Base-by-base conservation (phyloP, 1,140 invertebrate genomes). In the Vanessa tameamea region DNA sequence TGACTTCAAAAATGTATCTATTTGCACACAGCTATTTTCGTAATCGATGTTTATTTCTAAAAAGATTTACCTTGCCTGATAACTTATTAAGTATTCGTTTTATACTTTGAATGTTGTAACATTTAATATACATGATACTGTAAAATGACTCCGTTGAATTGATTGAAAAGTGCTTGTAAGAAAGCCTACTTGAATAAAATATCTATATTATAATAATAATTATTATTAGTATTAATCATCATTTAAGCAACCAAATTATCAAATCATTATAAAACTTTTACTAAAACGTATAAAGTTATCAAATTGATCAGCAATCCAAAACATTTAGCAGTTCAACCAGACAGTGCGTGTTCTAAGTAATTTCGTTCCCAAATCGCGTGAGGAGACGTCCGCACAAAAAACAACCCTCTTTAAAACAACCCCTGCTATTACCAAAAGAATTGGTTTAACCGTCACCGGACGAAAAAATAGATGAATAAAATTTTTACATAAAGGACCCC, bases 361-460 rank as follows among this genome's bases (percentile, higher is more conserved):
- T 87, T 90, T 88, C 67, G 79, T 72, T 69, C 69, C 61, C 64
- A 83, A 88, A 82, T 89, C 82, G 87, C 89, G 89, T 90, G 89
- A 78, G 82, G 87, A 83, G 82, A 80, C 71, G 70, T 76, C 47
- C 73, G 65, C 71, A 82, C 80, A 92, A 92, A 90, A 90, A 90
- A 86, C 84, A 84, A 85, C 86, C 89, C 77, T 81, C 85, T 83
- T 86, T 82, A 85, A 85, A 80, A 64, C 85, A 88, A 87, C 88
- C 88, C 89, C 76, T 83, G 82, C 83, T 80, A 91, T 91, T 89
- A 88, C 85, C 87, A 87, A 91, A 90, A 88, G 84, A 86, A 87
- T 83, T 82, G 84, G 59, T 80, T 73, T 82, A 82, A 88, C 87
- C 88, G 88, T 90, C 90, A 86, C 59, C 77, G 73, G 68, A 82